phyloP scores from a whole-genome alignment of 2,797 vertebrate genomes.

The Moxostoma hubbsi region DNA sequence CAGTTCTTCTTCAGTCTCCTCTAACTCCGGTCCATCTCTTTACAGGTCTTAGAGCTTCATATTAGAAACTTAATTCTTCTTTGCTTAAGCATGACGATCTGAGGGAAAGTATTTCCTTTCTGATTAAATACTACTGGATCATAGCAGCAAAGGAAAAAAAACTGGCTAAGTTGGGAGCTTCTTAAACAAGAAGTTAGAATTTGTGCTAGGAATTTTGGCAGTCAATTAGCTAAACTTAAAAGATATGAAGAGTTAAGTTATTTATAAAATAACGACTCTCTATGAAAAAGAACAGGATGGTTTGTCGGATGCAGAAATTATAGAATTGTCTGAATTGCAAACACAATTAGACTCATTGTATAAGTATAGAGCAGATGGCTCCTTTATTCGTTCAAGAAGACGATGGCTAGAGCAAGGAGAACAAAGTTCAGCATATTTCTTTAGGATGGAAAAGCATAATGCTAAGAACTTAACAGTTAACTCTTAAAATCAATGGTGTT shows the following conservation, averaged over 20 bases:
- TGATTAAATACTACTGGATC: conserved; percentile 6
- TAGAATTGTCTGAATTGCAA: not conserved
- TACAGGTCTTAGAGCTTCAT: not conserved
- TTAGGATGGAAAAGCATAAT: not conserved
- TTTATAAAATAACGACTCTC: not conserved
- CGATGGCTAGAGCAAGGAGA: too few relatives aligned
- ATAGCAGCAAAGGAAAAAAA: not conserved
- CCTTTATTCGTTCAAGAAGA: too few relatives aligned
- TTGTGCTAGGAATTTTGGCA: not conserved
- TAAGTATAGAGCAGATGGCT: too few relatives aligned
- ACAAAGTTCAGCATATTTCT: not conserved
- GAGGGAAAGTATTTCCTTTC: not conserved
- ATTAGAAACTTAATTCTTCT: not conserved
- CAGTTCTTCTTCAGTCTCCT: too few relatives aligned
- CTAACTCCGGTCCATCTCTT: not conserved
- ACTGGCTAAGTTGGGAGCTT: not conserved
- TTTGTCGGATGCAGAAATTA: not conserved
- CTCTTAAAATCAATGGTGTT: not conserved
- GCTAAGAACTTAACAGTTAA: not conserved
- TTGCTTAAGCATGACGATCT: not conserved
- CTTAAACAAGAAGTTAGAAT: not conserved
- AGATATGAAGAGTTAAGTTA: not conserved
- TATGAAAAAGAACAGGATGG: not conserved
- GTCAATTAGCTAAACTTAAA: not conserved
- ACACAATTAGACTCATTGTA: not conserved